Evolutionary conservation across 2,113 vertebrate genomes (phyloP).

Genomic region (Orycteropus afer): DNA sequence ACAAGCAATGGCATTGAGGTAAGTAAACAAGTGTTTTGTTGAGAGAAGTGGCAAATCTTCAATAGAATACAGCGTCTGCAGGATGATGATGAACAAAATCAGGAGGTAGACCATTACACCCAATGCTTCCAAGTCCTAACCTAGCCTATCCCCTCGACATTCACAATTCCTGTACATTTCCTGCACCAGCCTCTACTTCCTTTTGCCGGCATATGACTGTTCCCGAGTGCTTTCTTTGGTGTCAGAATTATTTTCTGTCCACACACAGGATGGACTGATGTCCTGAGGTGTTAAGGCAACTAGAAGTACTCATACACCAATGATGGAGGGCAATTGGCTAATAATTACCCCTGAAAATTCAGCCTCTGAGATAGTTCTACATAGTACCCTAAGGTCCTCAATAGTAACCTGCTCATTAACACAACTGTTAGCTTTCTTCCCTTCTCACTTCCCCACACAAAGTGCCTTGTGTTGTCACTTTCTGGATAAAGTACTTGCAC

Average conservation of each 20-base stretch:
- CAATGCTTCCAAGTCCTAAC: not conserved
- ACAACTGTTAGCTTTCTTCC: not conserved
- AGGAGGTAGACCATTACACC: not conserved
- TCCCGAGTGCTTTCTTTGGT: not conserved
- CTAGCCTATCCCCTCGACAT: too few species aligned
- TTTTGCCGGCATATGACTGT: not conserved
- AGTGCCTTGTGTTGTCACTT: not conserved
- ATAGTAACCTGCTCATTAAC: not conserved
- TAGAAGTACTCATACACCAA: not conserved
- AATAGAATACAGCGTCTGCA: not conserved
- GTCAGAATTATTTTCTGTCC: not conserved
- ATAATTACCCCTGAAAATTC: not conserved
- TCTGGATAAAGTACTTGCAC: not conserved
- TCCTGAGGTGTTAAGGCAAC: not conserved
- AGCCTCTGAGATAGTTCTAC: not conserved
- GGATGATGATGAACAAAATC: not conserved
- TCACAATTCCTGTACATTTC: not conserved
- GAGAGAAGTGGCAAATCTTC: not conserved
- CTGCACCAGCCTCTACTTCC: not conserved
- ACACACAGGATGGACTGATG: not conserved
- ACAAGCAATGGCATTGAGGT: not conserved
- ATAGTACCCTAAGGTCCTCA: too few species aligned
- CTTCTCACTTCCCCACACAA: not conserved
- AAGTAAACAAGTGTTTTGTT: not conserved
- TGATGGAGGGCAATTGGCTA: not conserved